Conservation (phyloP, 2,113 vertebrate species). For the pig (Sus scrofa) region T2T-Sscrofa CM000818.6:129749501-129750000, state of each 20-base stretch:
- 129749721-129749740: too few species aligned
- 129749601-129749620: accelerated
- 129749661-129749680: background rate
- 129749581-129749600: background rate
- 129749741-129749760: background rate
- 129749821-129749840: background rate
- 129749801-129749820: too few species aligned
- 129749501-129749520: too few species aligned
- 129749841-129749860: background rate
- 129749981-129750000: accelerated
- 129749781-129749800: accelerated
- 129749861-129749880: accelerated
- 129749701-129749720: accelerated
- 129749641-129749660: accelerated
- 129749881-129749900: background rate
- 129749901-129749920: accelerated
- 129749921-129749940: accelerated
- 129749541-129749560: too few species aligned
- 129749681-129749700: accelerated
- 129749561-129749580: accelerated
- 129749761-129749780: accelerated
- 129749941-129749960: accelerated
- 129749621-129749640: background rate
- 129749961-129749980: background rate
- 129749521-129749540: too few species aligned